These are phyloP conservation scores for Phocides pigmalion DNA, from an alignment of 1,140 invertebrate species.

Conservation along the genomic window DNA sequence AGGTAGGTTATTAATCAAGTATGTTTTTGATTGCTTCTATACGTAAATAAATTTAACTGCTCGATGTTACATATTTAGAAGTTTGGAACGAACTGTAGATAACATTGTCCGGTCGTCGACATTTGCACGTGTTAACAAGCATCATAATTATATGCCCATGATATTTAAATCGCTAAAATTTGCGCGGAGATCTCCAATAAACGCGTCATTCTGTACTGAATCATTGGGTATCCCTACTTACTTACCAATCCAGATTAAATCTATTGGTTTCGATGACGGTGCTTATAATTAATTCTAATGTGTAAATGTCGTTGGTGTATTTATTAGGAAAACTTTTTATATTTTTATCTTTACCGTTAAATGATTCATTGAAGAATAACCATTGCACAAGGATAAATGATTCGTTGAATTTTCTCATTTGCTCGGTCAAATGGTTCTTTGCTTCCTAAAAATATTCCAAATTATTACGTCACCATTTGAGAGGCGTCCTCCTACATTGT, in stretches of 20 bases:
- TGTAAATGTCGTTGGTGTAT: not conserved
- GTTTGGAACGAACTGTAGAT: constrained; percentile 14
- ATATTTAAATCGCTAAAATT: constrained; percentile 25
- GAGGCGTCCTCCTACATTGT: constrained; percentile 9
- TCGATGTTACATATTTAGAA: not conserved
- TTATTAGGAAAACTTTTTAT: constrained; percentile 3
- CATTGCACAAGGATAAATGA: not conserved
- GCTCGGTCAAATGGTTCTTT: not conserved
- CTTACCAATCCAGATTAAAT: not conserved
- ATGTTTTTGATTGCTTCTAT: not conserved
- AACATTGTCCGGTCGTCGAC: constrained; percentile 45
- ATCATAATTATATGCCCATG: constrained; percentile 26
- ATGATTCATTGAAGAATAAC: not conserved
- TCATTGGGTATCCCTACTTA: constrained; percentile 17
- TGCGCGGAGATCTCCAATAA: constrained; percentile 33
- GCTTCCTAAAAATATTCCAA: not conserved
- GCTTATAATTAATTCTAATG: not conserved
- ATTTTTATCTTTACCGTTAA: not conserved
- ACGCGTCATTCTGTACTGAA: constrained; percentile 11
- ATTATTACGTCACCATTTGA: constrained; percentile 8
- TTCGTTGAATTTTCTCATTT: not conserved
- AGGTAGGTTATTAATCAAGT: constrained; percentile 22
- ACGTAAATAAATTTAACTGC: not conserved
- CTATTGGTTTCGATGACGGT: constrained; percentile 15
- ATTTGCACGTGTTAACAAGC: constrained; percentile 14